Conservation (phyloP, 1,140 invertebrate species). For the Argopecten irradians region DNA sequence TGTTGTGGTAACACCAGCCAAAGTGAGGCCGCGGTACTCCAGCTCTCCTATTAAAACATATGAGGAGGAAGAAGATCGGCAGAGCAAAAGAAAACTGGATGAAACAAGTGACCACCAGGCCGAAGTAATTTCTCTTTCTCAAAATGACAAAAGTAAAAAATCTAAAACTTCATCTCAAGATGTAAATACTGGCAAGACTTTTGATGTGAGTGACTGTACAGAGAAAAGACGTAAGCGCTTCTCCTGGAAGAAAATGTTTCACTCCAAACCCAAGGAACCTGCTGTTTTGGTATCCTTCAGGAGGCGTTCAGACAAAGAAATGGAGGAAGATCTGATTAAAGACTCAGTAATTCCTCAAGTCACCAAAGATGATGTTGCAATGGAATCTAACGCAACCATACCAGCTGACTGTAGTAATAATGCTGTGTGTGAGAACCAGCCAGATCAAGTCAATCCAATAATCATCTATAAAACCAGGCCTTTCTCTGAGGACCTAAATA, state of each 20-base stretch:
- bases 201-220: neutral
- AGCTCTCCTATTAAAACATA: slow-evolving; percentile 42
- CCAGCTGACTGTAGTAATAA: neutral
- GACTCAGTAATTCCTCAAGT: neutral
- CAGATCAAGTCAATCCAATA: neutral
- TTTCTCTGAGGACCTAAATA: neutral
- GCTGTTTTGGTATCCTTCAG: slow-evolving; percentile 41
- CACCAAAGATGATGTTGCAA: neutral
- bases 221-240: slow-evolving; percentile 31
- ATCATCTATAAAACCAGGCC: neutral
- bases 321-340: neutral
- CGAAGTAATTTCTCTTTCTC: neutral
- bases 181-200: neutral
- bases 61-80: neutral
- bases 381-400: neutral
- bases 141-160: neutral
- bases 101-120: neutral
- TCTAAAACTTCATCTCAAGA: neutral
- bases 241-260: slow-evolving; percentile 42
- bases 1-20: slow-evolving; percentile 7
- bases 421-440: neutral
- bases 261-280: slow-evolving; percentile 29
- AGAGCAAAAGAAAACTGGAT: neutral
- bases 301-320: neutral
- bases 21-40: slow-evolving; percentile 43